Conservation (phyloP, 2,113 vertebrate species). For the Dolichallabes microphthalmus region DNA sequence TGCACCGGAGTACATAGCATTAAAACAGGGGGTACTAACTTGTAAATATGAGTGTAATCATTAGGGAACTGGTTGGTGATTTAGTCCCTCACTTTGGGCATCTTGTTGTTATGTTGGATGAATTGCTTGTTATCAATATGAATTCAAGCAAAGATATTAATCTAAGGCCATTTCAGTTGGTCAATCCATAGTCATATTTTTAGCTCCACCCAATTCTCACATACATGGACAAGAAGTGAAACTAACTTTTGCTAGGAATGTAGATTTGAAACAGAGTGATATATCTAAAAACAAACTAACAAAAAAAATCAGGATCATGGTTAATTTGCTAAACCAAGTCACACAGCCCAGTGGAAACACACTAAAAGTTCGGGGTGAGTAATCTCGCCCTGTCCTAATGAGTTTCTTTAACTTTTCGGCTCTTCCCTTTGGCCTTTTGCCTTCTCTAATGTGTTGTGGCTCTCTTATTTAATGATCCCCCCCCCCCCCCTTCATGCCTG, state of each 20-base stretch:
- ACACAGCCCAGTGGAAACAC: background rate
- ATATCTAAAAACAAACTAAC: too few species aligned
- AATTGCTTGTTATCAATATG: too few species aligned
- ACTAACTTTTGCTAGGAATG: background rate
- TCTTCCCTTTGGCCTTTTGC: conserved; percentile 45
- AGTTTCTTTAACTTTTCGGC: conserved; percentile 68
- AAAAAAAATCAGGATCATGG: background rate
- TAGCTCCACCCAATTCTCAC: background rate
- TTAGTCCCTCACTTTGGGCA: too few species aligned
- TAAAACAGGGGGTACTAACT: too few species aligned
- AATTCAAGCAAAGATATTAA: too few species aligned
- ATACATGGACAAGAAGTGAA: background rate
- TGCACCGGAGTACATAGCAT: too few species aligned
- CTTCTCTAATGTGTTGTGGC: conserved; percentile 78
- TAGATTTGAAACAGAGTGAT: background rate
- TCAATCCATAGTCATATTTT: too few species aligned
- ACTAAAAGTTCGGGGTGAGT: background rate
- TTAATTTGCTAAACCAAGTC: too few species aligned
- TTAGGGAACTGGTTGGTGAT: too few species aligned
- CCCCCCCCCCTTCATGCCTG: conserved; percentile 69
- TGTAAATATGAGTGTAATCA: too few species aligned
- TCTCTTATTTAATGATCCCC: conserved; percentile 83
- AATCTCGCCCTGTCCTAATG: conserved; percentile 60
- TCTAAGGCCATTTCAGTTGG: too few species aligned
- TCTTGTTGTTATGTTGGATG: too few species aligned